These are phyloP conservation scores for Drosophila pseudoananassae DNA, from an alignment of 1,140 invertebrate species.

Conservation along the genomic window DNA sequence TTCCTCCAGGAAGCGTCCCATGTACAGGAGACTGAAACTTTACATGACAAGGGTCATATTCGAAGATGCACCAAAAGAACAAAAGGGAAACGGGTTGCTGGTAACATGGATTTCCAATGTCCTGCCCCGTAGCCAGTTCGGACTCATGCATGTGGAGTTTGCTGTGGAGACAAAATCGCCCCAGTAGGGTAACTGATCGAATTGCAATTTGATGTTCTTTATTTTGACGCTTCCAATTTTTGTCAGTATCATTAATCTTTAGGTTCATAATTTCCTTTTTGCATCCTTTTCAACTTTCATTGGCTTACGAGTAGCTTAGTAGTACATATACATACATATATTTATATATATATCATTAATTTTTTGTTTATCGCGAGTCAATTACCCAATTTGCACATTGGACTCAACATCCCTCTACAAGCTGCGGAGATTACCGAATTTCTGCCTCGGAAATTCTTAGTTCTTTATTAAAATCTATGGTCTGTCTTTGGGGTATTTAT, in stretches of 20 bases:
- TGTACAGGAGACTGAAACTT: constrained; percentile 55
- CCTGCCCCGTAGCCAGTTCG: constrained; percentile 69
- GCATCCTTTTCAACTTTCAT: constrained; percentile 68
- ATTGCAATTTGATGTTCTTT: constrained; percentile 64
- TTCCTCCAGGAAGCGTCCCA: constrained; percentile 29
- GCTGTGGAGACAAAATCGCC: constrained; percentile 45
- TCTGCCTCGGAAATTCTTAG: constrained; percentile 14
- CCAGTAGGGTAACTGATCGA: constrained; percentile 11
- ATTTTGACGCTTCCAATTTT: constrained; percentile 57
- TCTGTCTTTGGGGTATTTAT: constrained; percentile 34
- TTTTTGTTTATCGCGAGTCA: constrained; percentile 51
- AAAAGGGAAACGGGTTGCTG: constrained; percentile 53
- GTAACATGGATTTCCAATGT: constrained; percentile 70
- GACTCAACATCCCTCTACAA: constrained; percentile 39
- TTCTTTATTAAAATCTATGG: constrained; percentile 72
- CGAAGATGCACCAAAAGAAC: constrained; percentile 21
- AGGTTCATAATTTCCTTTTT: constrained; percentile 30
- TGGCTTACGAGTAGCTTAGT: constrained; percentile 71
- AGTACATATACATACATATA: constrained; percentile 65
- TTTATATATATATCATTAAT: constrained; percentile 48
- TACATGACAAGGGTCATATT: constrained; percentile 57
- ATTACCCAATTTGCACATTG: constrained; percentile 7
- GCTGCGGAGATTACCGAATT: constrained; percentile 42
- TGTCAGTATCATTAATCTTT: constrained; percentile 46
- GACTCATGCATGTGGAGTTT: constrained; percentile 69